These are phyloP conservation scores for Hyposoter dolosus DNA, from an alignment of 2,888 invertebrate genomes.

Conservation along the genomic window DNA sequence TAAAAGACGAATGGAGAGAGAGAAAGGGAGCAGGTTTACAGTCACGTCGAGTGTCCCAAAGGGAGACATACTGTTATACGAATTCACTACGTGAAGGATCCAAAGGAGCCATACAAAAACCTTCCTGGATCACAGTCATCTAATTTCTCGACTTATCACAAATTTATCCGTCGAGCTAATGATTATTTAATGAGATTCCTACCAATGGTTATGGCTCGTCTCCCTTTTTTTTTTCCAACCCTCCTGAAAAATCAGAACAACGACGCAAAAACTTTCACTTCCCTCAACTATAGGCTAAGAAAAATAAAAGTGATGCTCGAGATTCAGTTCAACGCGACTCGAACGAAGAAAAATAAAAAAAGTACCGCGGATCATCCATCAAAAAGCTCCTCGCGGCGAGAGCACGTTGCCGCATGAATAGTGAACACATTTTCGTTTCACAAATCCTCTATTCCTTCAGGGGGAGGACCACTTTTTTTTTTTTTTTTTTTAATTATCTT, in stretches of 20 bases:
- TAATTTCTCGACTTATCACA: constrained; percentile 54
- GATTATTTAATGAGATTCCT: constrained; percentile 54
- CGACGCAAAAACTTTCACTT: not conserved
- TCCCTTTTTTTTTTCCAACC: not conserved
- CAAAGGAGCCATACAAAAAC: constrained; percentile 14
- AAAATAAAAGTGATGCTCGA: not conserved
- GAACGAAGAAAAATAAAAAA: not conserved
- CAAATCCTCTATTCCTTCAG: not conserved
- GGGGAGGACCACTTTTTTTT: not conserved
- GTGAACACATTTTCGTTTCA: not conserved
- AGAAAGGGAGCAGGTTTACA: constrained; percentile 30
- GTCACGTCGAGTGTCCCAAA: constrained; percentile 57
- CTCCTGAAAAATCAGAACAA: not conserved
- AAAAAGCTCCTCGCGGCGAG: not conserved
- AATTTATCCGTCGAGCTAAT: constrained; percentile 39
- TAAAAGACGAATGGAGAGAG: constrained; percentile 27
- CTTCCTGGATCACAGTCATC: constrained; percentile 42
- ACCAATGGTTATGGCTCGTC: constrained; percentile 18
- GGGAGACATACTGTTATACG: constrained; percentile 46
- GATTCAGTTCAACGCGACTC: not conserved
- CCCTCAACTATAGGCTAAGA: not conserved
- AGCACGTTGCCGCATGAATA: constrained; percentile 6
- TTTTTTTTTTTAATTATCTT: not conserved
- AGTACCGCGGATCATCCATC: constrained; percentile 14
- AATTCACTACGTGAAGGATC: constrained; percentile 40